A percentile compares a stretch with the other conserved stretches of the same genome.
These are phyloP conservation scores for Dorcus parallelipipedus DNA, from an alignment of 2,888 invertebrate species.

Conservation along the genomic window DNA sequence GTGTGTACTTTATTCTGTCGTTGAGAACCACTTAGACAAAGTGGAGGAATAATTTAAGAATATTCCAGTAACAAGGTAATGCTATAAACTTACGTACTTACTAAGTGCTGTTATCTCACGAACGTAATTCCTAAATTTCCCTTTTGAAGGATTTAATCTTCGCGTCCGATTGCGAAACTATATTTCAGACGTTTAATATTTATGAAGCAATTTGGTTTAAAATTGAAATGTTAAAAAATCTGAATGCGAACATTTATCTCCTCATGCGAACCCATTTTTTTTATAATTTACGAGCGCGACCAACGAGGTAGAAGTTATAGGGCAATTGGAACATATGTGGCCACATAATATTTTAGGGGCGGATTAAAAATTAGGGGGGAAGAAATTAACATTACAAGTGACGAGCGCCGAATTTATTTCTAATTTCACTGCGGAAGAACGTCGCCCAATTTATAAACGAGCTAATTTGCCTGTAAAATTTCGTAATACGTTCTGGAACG, in stretches of 20 bases:
- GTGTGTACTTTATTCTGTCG: slow-evolving; percentile 4
- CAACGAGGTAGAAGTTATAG: slow-evolving; percentile 37
- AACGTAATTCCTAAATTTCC: too few species aligned
- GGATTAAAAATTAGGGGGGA: not conserved
- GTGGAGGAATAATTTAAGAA: slow-evolving; percentile 5
- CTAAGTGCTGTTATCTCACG: not conserved
- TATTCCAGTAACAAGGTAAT: not conserved
- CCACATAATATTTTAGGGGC: slow-evolving; percentile 17
- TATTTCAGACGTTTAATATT: too few species aligned
- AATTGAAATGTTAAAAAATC: not conserved
- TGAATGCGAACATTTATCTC: not conserved
- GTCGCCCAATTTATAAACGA: too few species aligned
- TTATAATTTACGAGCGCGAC: slow-evolving; percentile 30
- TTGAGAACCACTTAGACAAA: slow-evolving; percentile 2
- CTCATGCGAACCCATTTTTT: not conserved
- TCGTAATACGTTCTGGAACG: too few species aligned
- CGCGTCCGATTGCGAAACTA: too few species aligned
- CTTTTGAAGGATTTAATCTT: too few species aligned
- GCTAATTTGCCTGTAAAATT: too few species aligned
- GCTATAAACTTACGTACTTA: not conserved
- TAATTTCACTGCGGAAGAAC: not conserved
- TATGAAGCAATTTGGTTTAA: too few species aligned
- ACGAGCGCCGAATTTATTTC: not conserved
- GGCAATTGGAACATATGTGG: slow-evolving; percentile 38
- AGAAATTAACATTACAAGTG: not conserved